These are phyloP conservation scores for Leiothrix lutea DNA, from an alignment of 2,113 vertebrate species.

Conservation along the genomic window DNA sequence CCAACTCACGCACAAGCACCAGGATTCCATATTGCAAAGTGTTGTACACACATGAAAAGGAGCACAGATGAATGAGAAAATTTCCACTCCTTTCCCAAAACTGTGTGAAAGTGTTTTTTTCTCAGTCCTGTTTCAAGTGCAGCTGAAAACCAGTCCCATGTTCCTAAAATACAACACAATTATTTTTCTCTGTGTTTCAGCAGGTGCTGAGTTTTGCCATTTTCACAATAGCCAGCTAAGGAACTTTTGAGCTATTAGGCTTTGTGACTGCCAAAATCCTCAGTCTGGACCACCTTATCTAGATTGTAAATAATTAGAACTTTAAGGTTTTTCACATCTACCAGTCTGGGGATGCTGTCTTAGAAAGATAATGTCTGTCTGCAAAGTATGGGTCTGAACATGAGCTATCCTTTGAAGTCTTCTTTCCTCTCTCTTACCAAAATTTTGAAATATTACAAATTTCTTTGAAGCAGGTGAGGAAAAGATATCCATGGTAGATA, in stretches of 20 bases:
- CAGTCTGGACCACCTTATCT: background rate
- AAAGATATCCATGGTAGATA: background rate
- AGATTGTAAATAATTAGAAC: background rate
- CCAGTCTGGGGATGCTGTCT: background rate
- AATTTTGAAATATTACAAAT: background rate
- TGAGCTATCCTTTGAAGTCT: background rate
- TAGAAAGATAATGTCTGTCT: slow-evolving; percentile 22
- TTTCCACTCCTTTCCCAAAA: background rate
- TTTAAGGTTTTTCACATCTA: background rate
- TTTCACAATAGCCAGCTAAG: background rate
- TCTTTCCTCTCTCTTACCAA: background rate
- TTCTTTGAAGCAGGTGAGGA: background rate
- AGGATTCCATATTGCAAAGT: background rate
- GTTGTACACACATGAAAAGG: background rate
- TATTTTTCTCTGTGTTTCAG: background rate
- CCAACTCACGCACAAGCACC: background rate
- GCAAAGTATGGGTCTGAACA: background rate
- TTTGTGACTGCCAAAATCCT: background rate
- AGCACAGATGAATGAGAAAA: background rate
- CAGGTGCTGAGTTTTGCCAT: background rate
- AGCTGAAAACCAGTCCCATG: background rate
- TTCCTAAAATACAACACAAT: background rate
- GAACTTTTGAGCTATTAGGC: background rate
- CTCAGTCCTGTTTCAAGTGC: background rate
- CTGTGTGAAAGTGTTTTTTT: background rate